Base-by-base conservation (phyloP, 2,113 vertebrate species). In the Mobula hypostoma region DNA sequence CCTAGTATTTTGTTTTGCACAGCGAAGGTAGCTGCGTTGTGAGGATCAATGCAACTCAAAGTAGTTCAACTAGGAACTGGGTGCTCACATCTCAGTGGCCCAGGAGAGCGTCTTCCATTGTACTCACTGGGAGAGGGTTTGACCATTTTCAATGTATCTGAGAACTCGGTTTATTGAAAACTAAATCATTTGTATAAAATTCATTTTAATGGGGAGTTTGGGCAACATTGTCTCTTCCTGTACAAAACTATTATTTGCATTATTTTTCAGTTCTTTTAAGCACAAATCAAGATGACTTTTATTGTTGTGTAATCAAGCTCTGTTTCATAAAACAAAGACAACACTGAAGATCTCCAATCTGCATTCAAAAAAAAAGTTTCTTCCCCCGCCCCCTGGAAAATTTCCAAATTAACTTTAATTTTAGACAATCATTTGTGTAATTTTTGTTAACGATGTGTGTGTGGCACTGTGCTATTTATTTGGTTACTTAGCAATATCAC, bases 391-490 rank as follows among this genome's bases (percentile, higher is more conserved):
- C 63, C 68, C 32, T 29, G 0, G n/a, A 72, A 93, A 72, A 48
- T 72, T 74, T 74, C 70, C 68, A 93, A 93, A 93, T 93, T 72
- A 96, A 96, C 96, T 95, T 99, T 97, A 96, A 98, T 98, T 98
- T 98, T 99, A 95, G 99, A 99, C 99, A 99, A 99, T 99, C 98
- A 99, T 97, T 83, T 95, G 96, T 97, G 96, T 95, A 95, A 96
- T 96, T 96, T 97, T 95, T 96, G 94, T 95, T 94, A 27, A 72
- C 32, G n/a, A 78, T 8, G 94, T 98, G 97, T 98, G 97, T 98
- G 97, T 98, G 97, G 97, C 98, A 97, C 97, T 97, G 96, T 98
- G 98, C 90, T 99, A 99, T 99, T 99, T 99, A 99, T 99, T 99
- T 99, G 97, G 98, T 98, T 97, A 97, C 97, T 36, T 93, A 72